Evolutionary conservation across 2,113 vertebrate genomes (phyloP), one percentile per base, ranked within the genome.

Genomic region (Mormoops blainvillei): DNA sequence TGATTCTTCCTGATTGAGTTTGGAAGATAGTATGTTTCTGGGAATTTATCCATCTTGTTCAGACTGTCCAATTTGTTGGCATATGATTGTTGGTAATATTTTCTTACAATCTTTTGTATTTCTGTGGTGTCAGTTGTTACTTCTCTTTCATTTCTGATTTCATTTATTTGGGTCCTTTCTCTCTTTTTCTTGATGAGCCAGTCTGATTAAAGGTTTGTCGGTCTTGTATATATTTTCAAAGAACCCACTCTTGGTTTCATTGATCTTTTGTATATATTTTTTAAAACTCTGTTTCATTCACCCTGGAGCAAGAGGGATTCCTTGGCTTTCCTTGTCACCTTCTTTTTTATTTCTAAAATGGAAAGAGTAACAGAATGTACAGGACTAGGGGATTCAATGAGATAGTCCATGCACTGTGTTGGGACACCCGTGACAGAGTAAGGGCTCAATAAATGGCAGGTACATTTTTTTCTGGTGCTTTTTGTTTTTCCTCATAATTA

Each of bases 341-440:
- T 28, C 31, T 78, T 24, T 87, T 36, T 88, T 43, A 36, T n/a
- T 58, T 61, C 71, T 83, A 86, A 61, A 43, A 54, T 33, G 10
- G 70, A 41, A 31, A n/a, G 3, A 33, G 38, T 31, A 58, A n/a
- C 5, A n/a, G 24, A 7, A 43, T 38, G 20, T 24, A 58, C 11
- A 52, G 20, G 26, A 24, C 0, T 2, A 4, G 7, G 3, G 20
- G 20, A 20, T 11, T 56, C 43, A 26, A 26, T 1, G 15, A 45
- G 28, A 65, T 5, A 33, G 36, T 6, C 31, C 65, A 9, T 0
- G 10, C 8, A 13, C n/a, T 80, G 28, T n/a, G 36, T 65, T 41
- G 5, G 31, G 31, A 91, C 10, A 76, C 0, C 13, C 22, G 26
- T 7, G 10, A 82, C n/a, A 54, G 65, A 48, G 4, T 3, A 24